These are phyloP conservation scores for Chesias legatella DNA, from an alignment of 2,888 invertebrate genomes.

Conservation along the genomic window DNA sequence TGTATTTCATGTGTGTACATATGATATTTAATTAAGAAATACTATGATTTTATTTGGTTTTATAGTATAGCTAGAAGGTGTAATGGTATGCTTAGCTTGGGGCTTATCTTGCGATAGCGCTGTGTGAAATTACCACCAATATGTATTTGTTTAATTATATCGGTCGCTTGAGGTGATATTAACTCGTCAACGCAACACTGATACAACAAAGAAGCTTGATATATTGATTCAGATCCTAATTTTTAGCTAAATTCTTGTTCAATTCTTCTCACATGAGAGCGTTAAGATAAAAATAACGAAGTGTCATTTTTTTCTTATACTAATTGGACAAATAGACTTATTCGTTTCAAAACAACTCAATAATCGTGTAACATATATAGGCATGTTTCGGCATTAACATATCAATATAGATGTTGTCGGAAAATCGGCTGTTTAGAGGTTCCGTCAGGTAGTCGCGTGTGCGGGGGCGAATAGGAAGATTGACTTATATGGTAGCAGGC, in stretches of 20 bases:
- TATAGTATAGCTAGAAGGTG: too few species aligned
- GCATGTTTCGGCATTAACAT: conserved; percentile 48
- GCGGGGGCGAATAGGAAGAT: conserved; percentile 78
- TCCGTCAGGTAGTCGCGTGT: conserved; percentile 45
- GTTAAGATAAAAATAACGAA: conserved; percentile 2
- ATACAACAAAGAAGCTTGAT: too few species aligned
- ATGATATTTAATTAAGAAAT: too few species aligned
- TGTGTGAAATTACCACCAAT: too few species aligned
- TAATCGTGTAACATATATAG: conserved; percentile 24
- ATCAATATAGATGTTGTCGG: conserved; percentile 49
- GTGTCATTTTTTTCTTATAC: conserved; percentile 7
- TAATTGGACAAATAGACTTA: conserved; percentile 21
- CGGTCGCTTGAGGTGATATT: too few species aligned
- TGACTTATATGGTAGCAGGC: conserved; percentile 62
- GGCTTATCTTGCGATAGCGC: too few species aligned
- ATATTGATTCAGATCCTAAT: too few species aligned
- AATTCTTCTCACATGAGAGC: conserved; percentile 6
- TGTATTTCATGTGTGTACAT: too few species aligned
- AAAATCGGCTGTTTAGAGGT: conserved; percentile 51
- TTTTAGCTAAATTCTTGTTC: background rate
- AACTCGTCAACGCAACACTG: too few species aligned
- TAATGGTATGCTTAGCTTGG: too few species aligned
- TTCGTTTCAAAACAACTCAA: conserved; percentile 29
- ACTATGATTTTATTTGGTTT: too few species aligned
- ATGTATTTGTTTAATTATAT: too few species aligned